Base-by-base conservation (phyloP, 2,113 vertebrate genomes). In the Synodontis membranacea region DNA sequence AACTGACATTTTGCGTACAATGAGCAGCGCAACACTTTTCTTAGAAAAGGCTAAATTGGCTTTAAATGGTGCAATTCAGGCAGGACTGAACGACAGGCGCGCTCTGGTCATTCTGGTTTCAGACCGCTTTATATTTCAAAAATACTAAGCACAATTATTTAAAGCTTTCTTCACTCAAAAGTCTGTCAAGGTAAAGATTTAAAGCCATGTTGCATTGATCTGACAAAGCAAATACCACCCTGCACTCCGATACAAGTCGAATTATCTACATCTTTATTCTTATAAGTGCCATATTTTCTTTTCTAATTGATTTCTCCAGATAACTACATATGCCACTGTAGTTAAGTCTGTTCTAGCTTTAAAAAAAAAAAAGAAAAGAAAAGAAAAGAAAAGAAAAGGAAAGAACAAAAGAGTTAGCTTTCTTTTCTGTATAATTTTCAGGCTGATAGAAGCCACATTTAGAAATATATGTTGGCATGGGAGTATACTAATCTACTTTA, bases 191-290 rank as follows among this genome's bases (percentile, higher is more conserved):
- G 50, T 66, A 5, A 39, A 58, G 9, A 84, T 3, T 9, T 31
- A 84, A 62, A 70, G 42, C 25, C 7, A 19, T 68, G 75, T 58
- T 52, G 10, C 75, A 88, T 85, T 64, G 87, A 85, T 81, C 42
- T 58, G 37, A 39, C 46, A 62, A 70, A 85, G 83, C 50, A n/a
- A 80, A 70, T 58, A 48, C 28, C 31, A 31, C 5, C 44, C 46
- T 79, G 9, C 50, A 48, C 46, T 84, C n/a, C n/a, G n/a, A n/a
- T n/a, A 50, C 4, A 75, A n/a, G 64, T 84, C 75, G 46, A 84
- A 42, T 17, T 84, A n/a, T n/a, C n/a, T n/a, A 75, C 60, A 60
- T 60, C 25, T 44, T 76, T 12, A 50, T 42, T 56, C 34, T 54
- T 39, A 37, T 44, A 54, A 54, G 39, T 58, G 7, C 0, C 23